These are phyloP conservation scores for Catharus minimus DNA, from an alignment of 2,113 vertebrate species.

Conservation along the genomic window DNA sequence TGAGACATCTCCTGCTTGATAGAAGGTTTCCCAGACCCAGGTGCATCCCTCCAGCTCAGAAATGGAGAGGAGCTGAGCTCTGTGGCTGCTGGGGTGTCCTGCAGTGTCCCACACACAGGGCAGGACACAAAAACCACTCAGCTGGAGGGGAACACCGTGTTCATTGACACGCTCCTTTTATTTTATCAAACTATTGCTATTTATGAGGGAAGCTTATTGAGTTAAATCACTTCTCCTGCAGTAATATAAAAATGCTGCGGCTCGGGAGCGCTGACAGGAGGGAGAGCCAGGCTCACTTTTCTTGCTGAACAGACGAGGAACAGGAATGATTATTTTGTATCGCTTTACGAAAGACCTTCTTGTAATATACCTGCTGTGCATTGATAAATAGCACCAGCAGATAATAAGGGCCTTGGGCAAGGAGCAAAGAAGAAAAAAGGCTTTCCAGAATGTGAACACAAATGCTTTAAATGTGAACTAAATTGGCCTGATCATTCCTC, in stretches of 20 bases:
- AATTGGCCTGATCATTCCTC: slow-evolving; percentile 53
- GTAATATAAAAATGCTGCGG: neutral
- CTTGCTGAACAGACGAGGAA: slow-evolving; percentile 37
- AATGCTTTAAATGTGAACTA: slow-evolving; percentile 55
- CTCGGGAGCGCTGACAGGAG: neutral
- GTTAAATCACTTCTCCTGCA: slow-evolving; percentile 32
- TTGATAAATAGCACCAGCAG: slow-evolving; percentile 43
- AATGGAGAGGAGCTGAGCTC: neutral
- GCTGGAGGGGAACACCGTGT: neutral
- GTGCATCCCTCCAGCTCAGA: neutral
- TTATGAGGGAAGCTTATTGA: neutral
- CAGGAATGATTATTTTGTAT: neutral
- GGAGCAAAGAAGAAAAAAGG: neutral
- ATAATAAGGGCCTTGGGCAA: slow-evolving; percentile 44
- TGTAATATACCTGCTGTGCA: slow-evolving; percentile 44
- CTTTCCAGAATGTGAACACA: slow-evolving; percentile 40
- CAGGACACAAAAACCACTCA: neutral
- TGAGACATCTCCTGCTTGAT: neutral
- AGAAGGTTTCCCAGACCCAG: neutral
- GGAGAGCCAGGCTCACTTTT: slow-evolving; percentile 1
- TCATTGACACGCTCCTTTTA: neutral
- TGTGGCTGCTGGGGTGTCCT: neutral
- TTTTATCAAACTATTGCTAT: neutral
- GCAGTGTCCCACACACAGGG: neutral
- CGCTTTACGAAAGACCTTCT: neutral